phyloP scores from a whole-genome alignment of 1,140 invertebrate species.

The Aphaenogaster ashmeadi region DNA sequence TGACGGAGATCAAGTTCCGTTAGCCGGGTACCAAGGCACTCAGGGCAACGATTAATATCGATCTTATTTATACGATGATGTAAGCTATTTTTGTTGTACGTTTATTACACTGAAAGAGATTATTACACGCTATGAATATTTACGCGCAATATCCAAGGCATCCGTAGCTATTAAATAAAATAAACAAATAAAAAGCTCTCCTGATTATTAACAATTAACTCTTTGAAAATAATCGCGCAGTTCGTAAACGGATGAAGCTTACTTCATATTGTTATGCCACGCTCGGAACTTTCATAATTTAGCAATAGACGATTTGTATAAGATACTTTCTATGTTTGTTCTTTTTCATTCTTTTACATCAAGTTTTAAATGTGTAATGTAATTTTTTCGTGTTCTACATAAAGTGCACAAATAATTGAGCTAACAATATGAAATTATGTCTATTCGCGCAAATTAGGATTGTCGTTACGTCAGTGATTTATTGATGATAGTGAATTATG shows the following conservation, averaged over 20 bases:
- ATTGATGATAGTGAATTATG: constrained; percentile 53
- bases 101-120: constrained; percentile 64
- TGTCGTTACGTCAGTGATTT: constrained; percentile 18
- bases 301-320: constrained; percentile 29
- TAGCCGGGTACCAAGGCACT: constrained; percentile 81
- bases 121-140: constrained; percentile 29
- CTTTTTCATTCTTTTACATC: background rate
- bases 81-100: constrained; percentile 77
- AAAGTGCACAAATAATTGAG: constrained; percentile 28
- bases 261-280: constrained; percentile 10
- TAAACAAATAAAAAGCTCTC: constrained; percentile 35
- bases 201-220: constrained; percentile 42
- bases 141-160: constrained; percentile 28
- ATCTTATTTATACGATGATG: constrained; percentile 80
- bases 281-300: constrained; percentile 21
- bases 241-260: constrained; percentile 32
- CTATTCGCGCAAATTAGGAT: constrained; percentile 34
- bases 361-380: background rate
- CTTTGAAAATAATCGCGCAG: constrained; percentile 40
- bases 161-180: constrained; percentile 40
- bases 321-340: constrained; percentile 1
- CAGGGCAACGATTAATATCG: constrained; percentile 80
- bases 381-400: background rate
- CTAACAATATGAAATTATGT: constrained; percentile 26
- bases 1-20: constrained; percentile 72